Evolutionary conservation across 2,797 vertebrate genomes (phyloP).

Genomic region (Cynodonichthys magdalenae): DNA sequence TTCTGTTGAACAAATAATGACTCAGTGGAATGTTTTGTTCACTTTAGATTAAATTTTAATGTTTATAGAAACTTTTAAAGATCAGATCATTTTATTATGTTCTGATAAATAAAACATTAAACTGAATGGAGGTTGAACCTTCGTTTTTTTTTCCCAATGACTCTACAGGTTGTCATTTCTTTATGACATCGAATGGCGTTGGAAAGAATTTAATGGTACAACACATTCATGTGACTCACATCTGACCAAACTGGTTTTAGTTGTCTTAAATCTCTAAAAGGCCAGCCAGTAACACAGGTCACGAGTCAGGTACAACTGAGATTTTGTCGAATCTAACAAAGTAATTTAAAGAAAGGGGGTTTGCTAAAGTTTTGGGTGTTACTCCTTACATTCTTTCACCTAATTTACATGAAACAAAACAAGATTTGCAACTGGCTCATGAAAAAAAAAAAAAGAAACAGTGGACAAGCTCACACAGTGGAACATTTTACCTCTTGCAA

Average conservation of each 20-base stretch:
- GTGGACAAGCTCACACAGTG: not conserved
- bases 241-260: conserved; percentile 5
- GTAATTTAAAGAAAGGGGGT: not conserved
- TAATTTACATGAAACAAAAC: conserved; percentile 12
- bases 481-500: conserved; percentile 20
- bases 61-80: no score
- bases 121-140: no score
- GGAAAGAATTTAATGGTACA: not conserved
- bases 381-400: conserved; percentile 39
- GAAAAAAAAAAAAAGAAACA: not conserved
- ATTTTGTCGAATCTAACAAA: not conserved
- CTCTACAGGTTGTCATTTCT: no score
- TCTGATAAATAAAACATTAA: no score
- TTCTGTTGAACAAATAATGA: no score
- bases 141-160: no score
- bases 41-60: no score
- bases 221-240: not conserved
- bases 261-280: not conserved
- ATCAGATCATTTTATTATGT: no score
- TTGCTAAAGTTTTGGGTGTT: not conserved
- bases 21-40: no score
- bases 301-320: not conserved
- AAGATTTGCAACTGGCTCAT: not conserved
- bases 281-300: no score
- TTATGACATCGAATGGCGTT: no score